Base-by-base conservation (phyloP, 2,888 invertebrate genomes). In the Subacronicta megacephala region DNA sequence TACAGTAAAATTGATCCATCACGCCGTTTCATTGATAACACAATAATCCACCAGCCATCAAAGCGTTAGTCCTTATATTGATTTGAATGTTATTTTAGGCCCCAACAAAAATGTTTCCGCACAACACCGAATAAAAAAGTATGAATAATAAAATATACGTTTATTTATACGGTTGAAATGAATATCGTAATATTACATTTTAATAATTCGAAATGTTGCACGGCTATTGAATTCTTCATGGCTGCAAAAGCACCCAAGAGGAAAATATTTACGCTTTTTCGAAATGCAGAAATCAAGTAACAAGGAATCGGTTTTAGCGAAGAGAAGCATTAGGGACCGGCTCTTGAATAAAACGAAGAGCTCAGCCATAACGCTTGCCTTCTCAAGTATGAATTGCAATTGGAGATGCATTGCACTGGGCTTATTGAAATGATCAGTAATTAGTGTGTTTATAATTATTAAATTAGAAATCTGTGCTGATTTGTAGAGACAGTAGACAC, bases 251-350 rank as follows among this genome's bases (percentile, higher is more conserved):
- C 90, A 88, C 85, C 88, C 90, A 87, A 82, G 91, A 89, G 90
- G 85, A 93, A 94, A 94, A 93, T 93, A 93, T 93, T 93, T 92
- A 92, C 91, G 90, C 90, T 92, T 92, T 92, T 92, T 90, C 88
- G 89, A 91, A 93, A 93, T 92, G 92, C 92, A 92, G 91, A 93
- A 92, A 93, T 94, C 92, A 91, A 90, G 92, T 91, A 90, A 94
- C 93, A 94, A 92, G 92, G 93, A 93, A 92, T 93, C 83, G 91
- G 93, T 94, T 94, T 94, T 94, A 94, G 90, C 88, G 89, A 77
- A 78, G 84, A 87, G 87, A 74, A 89, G 87, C 90, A 87, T 85
- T 84, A 86, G 88, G 83, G 85, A 88, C 86, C 80, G 75, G 79
- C 83, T 86, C 83, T 83, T 89, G 92, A 92, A 92, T 92, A 92